Conservation (phyloP, 2,888 invertebrate species). For the Drosophila ezoana region DNA sequence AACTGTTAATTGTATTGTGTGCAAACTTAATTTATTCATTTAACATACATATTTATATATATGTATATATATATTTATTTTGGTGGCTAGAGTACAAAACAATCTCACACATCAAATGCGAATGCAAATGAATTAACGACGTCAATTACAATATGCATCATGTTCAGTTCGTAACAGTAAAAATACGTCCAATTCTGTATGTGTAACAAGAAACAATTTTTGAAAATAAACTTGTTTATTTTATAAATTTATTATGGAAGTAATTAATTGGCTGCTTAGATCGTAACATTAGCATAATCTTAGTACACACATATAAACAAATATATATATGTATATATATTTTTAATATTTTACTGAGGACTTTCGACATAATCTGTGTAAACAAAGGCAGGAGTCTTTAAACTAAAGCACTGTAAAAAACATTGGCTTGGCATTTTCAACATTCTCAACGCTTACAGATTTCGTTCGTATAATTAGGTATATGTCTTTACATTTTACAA, state of each 20-base stretch:
- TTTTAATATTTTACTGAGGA: constrained; percentile 29
- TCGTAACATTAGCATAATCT: constrained; percentile 45
- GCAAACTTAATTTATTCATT: constrained; percentile 54
- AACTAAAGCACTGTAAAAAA: constrained; percentile 67
- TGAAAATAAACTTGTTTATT: constrained; percentile 74
- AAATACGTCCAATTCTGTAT: constrained; percentile 69
- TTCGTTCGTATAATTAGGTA: constrained; percentile 36
- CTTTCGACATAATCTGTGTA: constrained; percentile 12
- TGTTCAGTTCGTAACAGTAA: constrained; percentile 46
- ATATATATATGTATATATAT: constrained; percentile 12
- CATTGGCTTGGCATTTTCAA: constrained; percentile 58
- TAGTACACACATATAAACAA: constrained; percentile 29
- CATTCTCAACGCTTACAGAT: constrained; percentile 41
- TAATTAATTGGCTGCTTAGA: constrained; percentile 58
- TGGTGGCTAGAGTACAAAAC: constrained; percentile 76
- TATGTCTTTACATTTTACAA: constrained; percentile 42
- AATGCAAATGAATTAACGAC: constrained; percentile 45
- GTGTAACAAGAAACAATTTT: constrained; percentile 35
- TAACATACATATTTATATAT: constrained; percentile 45
- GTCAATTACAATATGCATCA: constrained; percentile 47
- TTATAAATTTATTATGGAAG: constrained; percentile 70
- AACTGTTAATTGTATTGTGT: constrained; percentile 53
- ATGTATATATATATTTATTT: constrained; percentile 58
- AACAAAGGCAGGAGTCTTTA: constrained; percentile 52
- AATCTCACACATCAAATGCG: constrained; percentile 68